These are phyloP conservation scores for Sinocyclocheilus grahami DNA, from an alignment of 2,113 vertebrate genomes.

Conservation along the genomic window DNA sequence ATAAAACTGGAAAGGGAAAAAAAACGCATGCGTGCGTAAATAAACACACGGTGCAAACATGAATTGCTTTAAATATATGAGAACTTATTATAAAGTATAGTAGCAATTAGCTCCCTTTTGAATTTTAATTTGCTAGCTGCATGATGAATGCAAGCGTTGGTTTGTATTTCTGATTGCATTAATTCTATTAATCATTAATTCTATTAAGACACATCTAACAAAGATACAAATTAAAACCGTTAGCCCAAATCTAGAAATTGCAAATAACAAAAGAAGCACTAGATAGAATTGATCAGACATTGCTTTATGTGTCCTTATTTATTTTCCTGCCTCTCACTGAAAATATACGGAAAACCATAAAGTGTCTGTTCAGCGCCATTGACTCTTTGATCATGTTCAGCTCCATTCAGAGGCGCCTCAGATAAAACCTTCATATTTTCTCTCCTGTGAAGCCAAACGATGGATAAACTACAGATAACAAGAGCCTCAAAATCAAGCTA, in stretches of 20 bases:
- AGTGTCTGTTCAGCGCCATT: conserved; percentile 68
- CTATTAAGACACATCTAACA: not conserved
- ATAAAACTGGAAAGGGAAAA: not conserved
- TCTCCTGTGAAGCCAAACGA: conserved; percentile 49
- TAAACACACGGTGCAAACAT: conserved; percentile 18
- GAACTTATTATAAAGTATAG: not conserved
- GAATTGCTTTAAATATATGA: not conserved
- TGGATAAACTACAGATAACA: conserved; percentile 49
- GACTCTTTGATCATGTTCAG: conserved; percentile 65
- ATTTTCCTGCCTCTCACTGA: conserved; percentile 49
- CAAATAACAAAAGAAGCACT: not conserved
- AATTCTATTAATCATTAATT: not conserved
- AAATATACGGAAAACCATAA: conserved; percentile 65
- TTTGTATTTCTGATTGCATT: not conserved
- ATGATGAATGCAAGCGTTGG: not conserved
- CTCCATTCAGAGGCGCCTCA: conserved; percentile 50
- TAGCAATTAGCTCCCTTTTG: not conserved
- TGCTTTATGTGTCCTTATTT: conserved; percentile 55
- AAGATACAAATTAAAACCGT: not conserved
- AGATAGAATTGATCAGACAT: not conserved
- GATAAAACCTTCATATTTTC: conserved; percentile 58
- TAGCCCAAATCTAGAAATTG: not conserved
- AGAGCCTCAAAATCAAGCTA: conserved; percentile 41
- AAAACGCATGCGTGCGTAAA: not conserved
- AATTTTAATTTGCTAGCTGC: not conserved